Evolutionary conservation across 2,888 invertebrate species (phyloP).

Genomic region (Megamerina dolium): DNA sequence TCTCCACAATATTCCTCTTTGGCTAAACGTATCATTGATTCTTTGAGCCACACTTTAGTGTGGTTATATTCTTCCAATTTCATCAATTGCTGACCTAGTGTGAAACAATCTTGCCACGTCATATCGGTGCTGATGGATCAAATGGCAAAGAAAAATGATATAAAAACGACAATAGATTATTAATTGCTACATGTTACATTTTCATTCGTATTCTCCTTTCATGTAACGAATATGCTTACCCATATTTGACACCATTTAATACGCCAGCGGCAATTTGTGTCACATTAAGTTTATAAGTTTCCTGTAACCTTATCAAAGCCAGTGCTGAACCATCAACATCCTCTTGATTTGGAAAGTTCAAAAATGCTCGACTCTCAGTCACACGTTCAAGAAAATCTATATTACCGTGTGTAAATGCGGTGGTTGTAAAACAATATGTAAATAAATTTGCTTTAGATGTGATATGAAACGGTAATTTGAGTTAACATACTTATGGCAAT

Average conservation of each 20-base stretch:
- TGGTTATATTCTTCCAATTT: slow-evolving; percentile 87
- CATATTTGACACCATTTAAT: slow-evolving; percentile 76
- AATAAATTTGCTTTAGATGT: neutral
- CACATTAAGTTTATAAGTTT: slow-evolving; percentile 85
- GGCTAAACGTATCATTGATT: slow-evolving; percentile 70
- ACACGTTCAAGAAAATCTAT: slow-evolving; percentile 67
- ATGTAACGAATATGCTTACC: slow-evolving; percentile 50
- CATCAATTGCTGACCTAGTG: slow-evolving; percentile 87
- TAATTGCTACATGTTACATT: neutral
- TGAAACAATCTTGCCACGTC: slow-evolving; percentile 88
- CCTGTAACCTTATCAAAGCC: slow-evolving; percentile 87
- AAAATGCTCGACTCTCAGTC: slow-evolving; percentile 60
- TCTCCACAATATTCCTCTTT: slow-evolving; percentile 49
- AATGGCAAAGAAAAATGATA: no score
- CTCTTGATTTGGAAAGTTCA: slow-evolving; percentile 83
- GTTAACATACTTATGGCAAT: slow-evolving; percentile 47
- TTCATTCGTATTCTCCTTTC: slow-evolving; percentile 23
- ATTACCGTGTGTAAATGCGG: neutral
- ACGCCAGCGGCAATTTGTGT: slow-evolving; percentile 78
- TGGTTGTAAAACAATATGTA: neutral
- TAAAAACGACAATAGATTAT: neutral
- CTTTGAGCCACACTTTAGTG: slow-evolving; percentile 91
- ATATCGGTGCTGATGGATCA: slow-evolving; percentile 54
- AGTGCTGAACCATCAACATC: slow-evolving; percentile 92
- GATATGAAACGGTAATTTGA: no score